Evolutionary conservation across 2,888 invertebrate genomes (phyloP), one percentile per base, ranked within the genome.

Genomic region (Priocnemis perturbator): DNA sequence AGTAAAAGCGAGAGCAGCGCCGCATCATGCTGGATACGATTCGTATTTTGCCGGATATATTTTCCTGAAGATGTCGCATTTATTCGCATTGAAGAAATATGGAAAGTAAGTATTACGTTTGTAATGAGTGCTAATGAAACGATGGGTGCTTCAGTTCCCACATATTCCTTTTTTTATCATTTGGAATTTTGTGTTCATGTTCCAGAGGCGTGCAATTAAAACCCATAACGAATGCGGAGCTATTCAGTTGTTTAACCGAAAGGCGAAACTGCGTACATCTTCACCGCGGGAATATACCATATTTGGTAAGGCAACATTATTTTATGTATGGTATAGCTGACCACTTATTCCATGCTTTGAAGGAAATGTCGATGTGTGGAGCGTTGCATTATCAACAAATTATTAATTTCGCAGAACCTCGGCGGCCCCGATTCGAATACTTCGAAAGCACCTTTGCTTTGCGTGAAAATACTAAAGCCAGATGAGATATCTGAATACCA

Each of bases 21-120:
- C 14, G 11, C 96, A 96, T 80, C 93, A 95, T 83, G 96, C 96
- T n/a, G 96, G 95, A 0, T 96, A 94, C 93, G 96, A 96, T 88
- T 94, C 96, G 0, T 95, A 91, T 86, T 93, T 93, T 79, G 92
- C 95, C 64, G 96, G 95, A 0, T 93, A 92, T 85, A 92, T 94
- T 83, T 95, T 95, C 88, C 87, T 94, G 45, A 90, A 92, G 60
- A 90, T 95, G 82, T 92, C 92, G 0, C 93, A 93, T 84, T 90
- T 93, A 87, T 90, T 91, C 70, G 91, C 93, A 2, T 88, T 90
- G 52, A 90, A 91, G 63, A 90, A 90, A 75, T 89, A 89, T 68
- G 88, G 86, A 67, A 90, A 89, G 84, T 90, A 86, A 66, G 90
- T 89, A 0, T 90, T 91, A 50, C 64, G 48, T 64, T 48, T n/a